Evolutionary conservation across 2,888 invertebrate genomes (phyloP).

Genomic region (Caenorhabditis angaria): DNA sequence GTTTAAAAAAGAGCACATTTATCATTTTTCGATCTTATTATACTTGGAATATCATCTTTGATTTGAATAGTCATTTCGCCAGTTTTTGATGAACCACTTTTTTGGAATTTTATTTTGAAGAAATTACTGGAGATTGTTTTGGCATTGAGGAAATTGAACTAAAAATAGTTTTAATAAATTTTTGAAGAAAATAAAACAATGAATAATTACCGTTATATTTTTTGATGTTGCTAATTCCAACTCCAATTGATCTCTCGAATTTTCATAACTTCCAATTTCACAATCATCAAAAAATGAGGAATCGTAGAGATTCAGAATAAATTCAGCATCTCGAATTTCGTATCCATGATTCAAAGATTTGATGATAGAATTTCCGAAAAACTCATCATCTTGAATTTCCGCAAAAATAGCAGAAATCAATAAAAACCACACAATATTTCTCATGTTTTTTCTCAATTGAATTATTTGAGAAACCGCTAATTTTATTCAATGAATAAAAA

Average conservation of each 20-base stretch:
- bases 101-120: neutral
- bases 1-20: neutral
- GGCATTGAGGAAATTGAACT: neutral
- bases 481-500: neutral
- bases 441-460: no score
- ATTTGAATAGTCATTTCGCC: neutral
- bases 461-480: no score
- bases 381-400: no score
- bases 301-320: neutral
- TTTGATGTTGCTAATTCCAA: neutral
- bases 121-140: neutral
- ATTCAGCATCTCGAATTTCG: neutral
- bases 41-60: neutral
- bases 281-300: neutral
- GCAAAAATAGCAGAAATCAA: neutral
- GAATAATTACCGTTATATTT: neutral
- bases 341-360: neutral
- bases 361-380: neutral
- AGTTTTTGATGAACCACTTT: neutral
- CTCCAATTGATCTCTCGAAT: neutral
- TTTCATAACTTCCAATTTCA: neutral
- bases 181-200: no score
- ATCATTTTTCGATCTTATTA: neutral
- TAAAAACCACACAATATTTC: no score
- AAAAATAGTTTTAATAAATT: neutral